phyloP scores from a whole-genome alignment of 2,888 invertebrate genomes.

The Conomelus anceps region DNA sequence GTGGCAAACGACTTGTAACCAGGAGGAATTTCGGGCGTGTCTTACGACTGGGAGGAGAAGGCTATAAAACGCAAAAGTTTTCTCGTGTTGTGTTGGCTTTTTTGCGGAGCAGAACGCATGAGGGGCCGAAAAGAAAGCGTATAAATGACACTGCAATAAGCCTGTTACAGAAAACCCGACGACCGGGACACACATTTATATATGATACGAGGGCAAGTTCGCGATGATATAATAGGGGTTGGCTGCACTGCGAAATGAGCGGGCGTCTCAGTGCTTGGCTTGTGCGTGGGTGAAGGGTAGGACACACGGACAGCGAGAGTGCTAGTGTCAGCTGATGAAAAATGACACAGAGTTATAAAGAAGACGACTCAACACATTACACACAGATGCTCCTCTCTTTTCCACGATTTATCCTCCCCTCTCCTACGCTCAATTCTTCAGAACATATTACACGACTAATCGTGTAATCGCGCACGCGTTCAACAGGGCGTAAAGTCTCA shows the following conservation, averaged over 20 bases:
- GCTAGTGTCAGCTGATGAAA: conserved; percentile 22
- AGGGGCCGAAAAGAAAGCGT: background rate
- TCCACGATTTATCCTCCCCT: background rate
- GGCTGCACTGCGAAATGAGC: background rate
- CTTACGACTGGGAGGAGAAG: background rate
- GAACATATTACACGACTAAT: background rate
- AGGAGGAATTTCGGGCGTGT: background rate
- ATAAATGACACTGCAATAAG: conserved; percentile 11
- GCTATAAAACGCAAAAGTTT: background rate
- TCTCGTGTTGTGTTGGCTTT: background rate
- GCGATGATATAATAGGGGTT: background rate
- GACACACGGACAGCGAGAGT: conserved; percentile 11
- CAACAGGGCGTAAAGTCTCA: background rate
- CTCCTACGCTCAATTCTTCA: background rate
- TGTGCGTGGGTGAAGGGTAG: background rate
- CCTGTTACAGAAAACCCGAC: conserved; percentile 2
- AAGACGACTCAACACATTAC: conserved; percentile 25
- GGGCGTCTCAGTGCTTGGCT: conserved; percentile 1
- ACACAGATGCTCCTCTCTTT: conserved; percentile 23
- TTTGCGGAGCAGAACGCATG: background rate
- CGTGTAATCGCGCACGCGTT: background rate
- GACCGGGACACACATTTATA: background rate
- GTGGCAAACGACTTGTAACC: background rate
- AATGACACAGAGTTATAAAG: conserved; percentile 27
- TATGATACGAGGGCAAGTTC: background rate